These are phyloP conservation scores for Burhinus oedicnemus DNA, from an alignment of 2,113 vertebrate species.

Conservation along the genomic window DNA sequence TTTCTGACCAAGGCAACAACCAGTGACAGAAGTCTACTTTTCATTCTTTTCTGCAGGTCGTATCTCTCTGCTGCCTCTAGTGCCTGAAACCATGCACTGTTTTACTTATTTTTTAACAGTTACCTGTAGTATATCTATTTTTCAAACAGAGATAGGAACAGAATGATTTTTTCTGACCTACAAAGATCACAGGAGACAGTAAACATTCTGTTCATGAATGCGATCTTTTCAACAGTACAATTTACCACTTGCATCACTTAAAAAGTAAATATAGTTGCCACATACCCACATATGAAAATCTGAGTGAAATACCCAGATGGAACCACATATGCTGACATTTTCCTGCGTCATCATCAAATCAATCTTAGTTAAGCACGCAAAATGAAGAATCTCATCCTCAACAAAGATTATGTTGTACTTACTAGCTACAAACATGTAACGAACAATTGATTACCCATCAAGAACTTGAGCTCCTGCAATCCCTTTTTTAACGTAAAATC, in stretches of 20 bases:
- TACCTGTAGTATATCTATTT: neutral
- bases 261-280: slow-evolving; percentile 24
- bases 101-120: neutral
- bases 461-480: neutral
- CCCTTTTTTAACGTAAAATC: neutral
- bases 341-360: neutral
- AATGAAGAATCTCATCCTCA: neutral
- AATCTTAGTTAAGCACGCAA: neutral
- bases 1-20: neutral
- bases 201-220: neutral
- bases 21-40: neutral
- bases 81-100: neutral
- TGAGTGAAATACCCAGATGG: slow-evolving; percentile 48
- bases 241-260: neutral
- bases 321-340: slow-evolving; percentile 50
- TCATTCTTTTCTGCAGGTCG: neutral
- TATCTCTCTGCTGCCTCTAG: neutral
- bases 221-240: neutral
- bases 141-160: neutral
- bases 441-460: neutral
- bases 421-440: neutral
- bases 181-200: neutral
- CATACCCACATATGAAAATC: neutral
- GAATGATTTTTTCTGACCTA: neutral
- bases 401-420: neutral